phyloP scores from a whole-genome alignment of 2,113 vertebrate species.

The Psophia crepitans region DNA sequence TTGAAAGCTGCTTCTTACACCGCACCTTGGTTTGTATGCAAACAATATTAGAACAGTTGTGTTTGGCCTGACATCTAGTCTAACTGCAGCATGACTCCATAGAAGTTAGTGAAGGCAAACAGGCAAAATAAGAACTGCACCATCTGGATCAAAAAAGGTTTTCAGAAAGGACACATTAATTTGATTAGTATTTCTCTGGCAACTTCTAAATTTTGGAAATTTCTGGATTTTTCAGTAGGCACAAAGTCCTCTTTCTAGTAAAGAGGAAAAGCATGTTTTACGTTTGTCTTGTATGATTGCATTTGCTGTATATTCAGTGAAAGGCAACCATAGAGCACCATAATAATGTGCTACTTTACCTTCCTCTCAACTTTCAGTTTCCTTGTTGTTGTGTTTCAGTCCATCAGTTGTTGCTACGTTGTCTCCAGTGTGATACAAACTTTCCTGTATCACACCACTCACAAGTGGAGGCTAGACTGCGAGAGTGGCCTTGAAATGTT shows the following conservation, averaged over 20 bases:
- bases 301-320: background rate
- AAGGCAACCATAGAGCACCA: background rate
- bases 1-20: background rate
- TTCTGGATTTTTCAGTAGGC: background rate
- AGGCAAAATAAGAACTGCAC: background rate
- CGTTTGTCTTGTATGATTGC: background rate
- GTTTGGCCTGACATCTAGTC: background rate
- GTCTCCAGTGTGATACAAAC: background rate
- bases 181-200: background rate
- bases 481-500: background rate
- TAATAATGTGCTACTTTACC: background rate
- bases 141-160: background rate
- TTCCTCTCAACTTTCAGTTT: background rate
- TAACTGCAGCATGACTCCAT: background rate
- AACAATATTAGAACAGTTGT: background rate
- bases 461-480: background rate
- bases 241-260: background rate
- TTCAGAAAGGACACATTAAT: background rate
- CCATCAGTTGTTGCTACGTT: background rate
- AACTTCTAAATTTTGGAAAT: background rate
- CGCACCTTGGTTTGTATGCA: conserved; percentile 1
- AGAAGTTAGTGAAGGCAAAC: background rate
- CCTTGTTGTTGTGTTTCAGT: background rate
- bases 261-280: background rate
- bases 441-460: background rate